A percentile compares a stretch with the other conserved stretches of the same genome.
These are phyloP conservation scores for Lymantria dispar DNA, from an alignment of 2,888 invertebrate genomes.

Conservation along the genomic window DNA sequence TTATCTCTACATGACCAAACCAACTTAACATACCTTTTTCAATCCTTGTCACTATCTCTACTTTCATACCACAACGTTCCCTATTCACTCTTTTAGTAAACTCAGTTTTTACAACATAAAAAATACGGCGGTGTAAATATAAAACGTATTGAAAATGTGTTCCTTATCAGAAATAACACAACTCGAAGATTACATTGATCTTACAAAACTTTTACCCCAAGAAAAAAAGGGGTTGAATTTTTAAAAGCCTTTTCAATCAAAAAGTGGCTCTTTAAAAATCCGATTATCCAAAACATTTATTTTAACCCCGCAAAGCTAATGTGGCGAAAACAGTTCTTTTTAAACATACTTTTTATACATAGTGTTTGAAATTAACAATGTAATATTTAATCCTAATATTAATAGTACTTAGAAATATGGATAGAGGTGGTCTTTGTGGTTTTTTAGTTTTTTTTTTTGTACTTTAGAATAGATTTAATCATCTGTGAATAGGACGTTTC, in stretches of 20 bases:
- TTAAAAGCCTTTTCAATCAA: constrained; percentile 4
- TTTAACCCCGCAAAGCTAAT: constrained; percentile 47
- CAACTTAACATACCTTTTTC: too few relatives aligned
- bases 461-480: constrained; percentile 21
- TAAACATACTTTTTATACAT: constrained; percentile 6
- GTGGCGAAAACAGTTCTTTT: constrained; percentile 43
- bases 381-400: constrained; percentile 30
- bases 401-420: constrained; percentile 18
- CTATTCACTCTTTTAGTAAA: too few relatives aligned
- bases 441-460: constrained; percentile 13
- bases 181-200: not conserved
- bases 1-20: too few relatives aligned
- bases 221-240: not conserved
- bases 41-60: too few relatives aligned
- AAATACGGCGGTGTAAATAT: too few relatives aligned
- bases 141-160: not conserved
- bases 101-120: too few relatives aligned
- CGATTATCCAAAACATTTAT: constrained; percentile 59
- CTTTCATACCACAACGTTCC: too few relatives aligned
- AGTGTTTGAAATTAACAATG: constrained; percentile 23
- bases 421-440: constrained; percentile 9
- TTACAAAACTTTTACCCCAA: constrained; percentile 6
- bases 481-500: constrained; percentile 44
- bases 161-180: not conserved
- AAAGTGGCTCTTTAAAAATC: constrained; percentile 45